A percentile compares a stretch with the other conserved stretches of the same genome.
phyloP scores from a whole-genome alignment of 2,888 invertebrate genomes.

The Phragmatobia fuliginosa region DNA sequence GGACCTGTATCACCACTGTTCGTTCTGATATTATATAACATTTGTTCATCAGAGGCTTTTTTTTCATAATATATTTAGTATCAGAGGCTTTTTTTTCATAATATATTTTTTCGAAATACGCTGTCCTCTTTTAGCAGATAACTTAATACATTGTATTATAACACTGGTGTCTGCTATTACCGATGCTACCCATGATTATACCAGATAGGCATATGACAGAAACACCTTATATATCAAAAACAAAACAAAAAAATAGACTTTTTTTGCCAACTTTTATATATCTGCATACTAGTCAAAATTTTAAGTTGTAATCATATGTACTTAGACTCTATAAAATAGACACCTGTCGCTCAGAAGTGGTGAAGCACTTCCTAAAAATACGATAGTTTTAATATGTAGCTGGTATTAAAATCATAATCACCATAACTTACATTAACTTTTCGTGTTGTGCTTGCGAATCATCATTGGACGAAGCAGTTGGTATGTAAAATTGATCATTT shows the following conservation, averaged over 20 bases:
- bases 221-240: too few species aligned
- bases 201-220: too few species aligned
- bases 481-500: conserved; percentile 76
- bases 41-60: not conserved
- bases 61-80: not conserved
- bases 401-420: conserved; percentile 34
- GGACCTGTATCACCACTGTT: not conserved
- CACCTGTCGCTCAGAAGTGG: not conserved
- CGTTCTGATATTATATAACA: too few species aligned
- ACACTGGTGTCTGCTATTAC: not conserved
- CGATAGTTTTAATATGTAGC: not conserved
- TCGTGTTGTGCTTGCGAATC: conserved; percentile 78
- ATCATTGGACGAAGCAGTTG: conserved; percentile 81
- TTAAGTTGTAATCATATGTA: too few species aligned
- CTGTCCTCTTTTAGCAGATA: too few species aligned
- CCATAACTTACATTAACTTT: conserved; percentile 68
- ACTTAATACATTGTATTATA: not conserved
- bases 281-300: too few species aligned
- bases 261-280: too few species aligned
- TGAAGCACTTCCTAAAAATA: not conserved
- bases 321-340: too few species aligned
- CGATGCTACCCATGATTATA: too few species aligned
- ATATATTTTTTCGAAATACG: not conserved
- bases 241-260: too few species aligned
- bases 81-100: not conserved